phyloP scores from a whole-genome alignment of 2,113 vertebrate species.

The Genyomyrus donnyi region DNA sequence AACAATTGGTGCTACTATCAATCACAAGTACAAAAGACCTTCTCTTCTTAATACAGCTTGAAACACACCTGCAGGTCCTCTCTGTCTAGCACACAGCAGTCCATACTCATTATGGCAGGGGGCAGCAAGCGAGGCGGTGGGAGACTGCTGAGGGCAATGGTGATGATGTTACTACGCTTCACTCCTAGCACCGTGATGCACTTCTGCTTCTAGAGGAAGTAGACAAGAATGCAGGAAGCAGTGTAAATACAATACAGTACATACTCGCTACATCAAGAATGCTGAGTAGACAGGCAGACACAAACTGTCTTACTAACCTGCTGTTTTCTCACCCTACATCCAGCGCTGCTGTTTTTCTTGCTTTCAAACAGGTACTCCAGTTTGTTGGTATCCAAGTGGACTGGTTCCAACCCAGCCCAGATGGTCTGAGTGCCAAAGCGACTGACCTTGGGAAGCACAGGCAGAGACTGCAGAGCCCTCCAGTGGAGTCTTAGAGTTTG shows the following conservation, averaged over 20 bases:
- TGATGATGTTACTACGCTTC: slow-evolving; percentile 66
- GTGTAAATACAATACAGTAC: neutral
- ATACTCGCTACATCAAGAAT: neutral
- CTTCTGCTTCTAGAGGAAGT: slow-evolving; percentile 22
- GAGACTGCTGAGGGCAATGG: slow-evolving; percentile 61
- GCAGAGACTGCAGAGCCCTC: slow-evolving; percentile 52
- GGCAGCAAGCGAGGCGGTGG: slow-evolving; percentile 59
- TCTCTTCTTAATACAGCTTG: neutral
- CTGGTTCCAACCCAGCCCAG: slow-evolving; percentile 57
- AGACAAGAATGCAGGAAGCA: neutral
- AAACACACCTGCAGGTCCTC: slow-evolving; percentile 60
- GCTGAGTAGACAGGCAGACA: neutral
- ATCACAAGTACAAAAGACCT: neutral
- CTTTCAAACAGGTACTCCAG: slow-evolving; percentile 58
- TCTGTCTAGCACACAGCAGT: slow-evolving; percentile 61
- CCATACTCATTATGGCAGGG: slow-evolving; percentile 62
- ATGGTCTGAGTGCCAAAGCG: slow-evolving; percentile 61
- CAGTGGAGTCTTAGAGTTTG: slow-evolving; percentile 62
- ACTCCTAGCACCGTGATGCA: slow-evolving; percentile 53
- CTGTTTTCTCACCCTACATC: slow-evolving; percentile 29
- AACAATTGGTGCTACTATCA: neutral
- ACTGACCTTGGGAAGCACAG: slow-evolving; percentile 54
- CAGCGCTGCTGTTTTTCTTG: slow-evolving; percentile 38
- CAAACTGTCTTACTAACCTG: slow-evolving; percentile 41
- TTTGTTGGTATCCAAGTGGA: slow-evolving; percentile 52